Base-by-base conservation (phyloP, 2,888 invertebrate species). In the Cetonia aurata region DNA sequence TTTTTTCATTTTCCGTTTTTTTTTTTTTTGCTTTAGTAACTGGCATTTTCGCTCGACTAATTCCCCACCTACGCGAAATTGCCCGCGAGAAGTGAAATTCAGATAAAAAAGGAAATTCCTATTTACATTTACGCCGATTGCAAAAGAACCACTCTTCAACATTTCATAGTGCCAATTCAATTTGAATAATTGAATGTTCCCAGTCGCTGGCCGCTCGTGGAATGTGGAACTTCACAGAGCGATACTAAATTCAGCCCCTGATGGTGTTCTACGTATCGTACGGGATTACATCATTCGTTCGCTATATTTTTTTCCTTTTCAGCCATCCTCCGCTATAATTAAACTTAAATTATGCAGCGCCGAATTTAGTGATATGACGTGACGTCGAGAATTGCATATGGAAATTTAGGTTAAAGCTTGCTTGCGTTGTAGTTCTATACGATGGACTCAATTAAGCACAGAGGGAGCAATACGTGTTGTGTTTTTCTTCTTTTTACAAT, bases 121-220 rank as follows among this genome's bases (percentile, higher is more conserved):
- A 60, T 60, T 60, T 60, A 31, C 60, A 60, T 60, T 60, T 60
- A 60, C 60, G n/a, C n/a, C n/a, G 60, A 48, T 60, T 25, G 60
- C 60, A 60, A 48, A 60, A 48, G 25, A 25, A 60, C 60, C 46
- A 3, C 60, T 46, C 6, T 46, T 60, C 48, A 60, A 60, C 13
- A 17, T 60, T 60, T 60, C 60, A 46, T 33, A 60, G 48, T 13
- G 19, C 46, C 60, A 60, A 60, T 48, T 31, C 60, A 46, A 60
- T 60, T 46, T 60, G 60, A 60, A 60, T 60, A 60, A 60, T 60
- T 60, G 25, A 60, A 48, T 31, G 48, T 60, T 60, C 33, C 60
- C 60, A 60, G 31, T 31, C 46, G 60, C 46, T 12, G 17, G 48
- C 17, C 31, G 31, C 13, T 31, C 8, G 60, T 17, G 44, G 13